Conservation (phyloP, 2,113 vertebrate species). For the Platysternon megacephalum region DNA sequence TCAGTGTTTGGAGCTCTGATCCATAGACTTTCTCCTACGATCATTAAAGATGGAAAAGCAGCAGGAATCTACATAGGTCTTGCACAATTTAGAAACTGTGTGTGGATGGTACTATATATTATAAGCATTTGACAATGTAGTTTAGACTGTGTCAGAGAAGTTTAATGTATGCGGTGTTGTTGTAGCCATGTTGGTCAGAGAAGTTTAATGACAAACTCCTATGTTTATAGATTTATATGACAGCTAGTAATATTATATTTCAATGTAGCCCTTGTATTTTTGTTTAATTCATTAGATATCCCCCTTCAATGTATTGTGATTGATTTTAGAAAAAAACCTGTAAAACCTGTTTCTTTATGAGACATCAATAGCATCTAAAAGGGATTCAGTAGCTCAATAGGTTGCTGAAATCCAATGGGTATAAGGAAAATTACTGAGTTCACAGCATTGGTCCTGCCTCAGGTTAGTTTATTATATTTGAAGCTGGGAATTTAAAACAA, state of each 20-base stretch:
- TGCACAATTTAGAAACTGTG: neutral
- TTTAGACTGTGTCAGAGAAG: neutral
- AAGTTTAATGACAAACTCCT: neutral
- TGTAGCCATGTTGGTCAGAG: neutral
- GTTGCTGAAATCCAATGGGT: conserved; percentile 36
- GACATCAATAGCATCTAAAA: conserved; percentile 15
- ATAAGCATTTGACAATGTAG: neutral
- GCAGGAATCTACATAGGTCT: neutral
- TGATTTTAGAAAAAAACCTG: neutral
- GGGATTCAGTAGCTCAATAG: conserved; percentile 40
- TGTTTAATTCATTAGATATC: neutral
- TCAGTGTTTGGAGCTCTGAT: neutral
- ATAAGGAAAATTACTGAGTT: conserved; percentile 52
- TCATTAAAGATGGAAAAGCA: neutral
- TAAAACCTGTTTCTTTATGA: neutral
- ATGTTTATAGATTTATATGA: neutral
- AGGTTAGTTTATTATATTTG: conserved; percentile 68
- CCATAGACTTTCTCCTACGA: neutral
- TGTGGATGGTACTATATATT: neutral
- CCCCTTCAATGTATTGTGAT: neutral
- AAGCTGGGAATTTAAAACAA: conserved; percentile 64
- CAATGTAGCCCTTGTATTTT: neutral
- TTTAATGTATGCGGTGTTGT: neutral
- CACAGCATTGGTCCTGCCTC: conserved; percentile 64
- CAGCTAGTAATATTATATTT: neutral